Base-by-base conservation (phyloP, 2,888 invertebrate genomes). In the Harpalus rufipes region DNA sequence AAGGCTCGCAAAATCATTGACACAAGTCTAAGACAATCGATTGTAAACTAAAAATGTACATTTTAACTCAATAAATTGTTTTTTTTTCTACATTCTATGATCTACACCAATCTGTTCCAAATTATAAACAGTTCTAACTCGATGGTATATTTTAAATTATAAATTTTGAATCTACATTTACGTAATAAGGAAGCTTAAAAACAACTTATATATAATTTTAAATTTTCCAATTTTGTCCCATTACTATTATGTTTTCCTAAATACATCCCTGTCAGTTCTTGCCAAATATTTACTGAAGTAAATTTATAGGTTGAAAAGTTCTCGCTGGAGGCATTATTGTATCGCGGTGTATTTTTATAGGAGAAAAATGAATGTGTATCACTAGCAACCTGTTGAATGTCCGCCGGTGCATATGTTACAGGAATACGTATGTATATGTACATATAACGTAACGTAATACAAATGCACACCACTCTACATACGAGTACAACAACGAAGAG, bases 311-410 rank as follows among this genome's bases (percentile, higher is more conserved):
- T n/a, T 68, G 68, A 39, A 68, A 68, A 68, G 68, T 39, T 39
- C n/a, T 32, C 32, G 68, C 68, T 39, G 6, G 39, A 39, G 14
- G 39, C 65, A 41, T 44, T 81, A 81, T 81, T 81, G 81, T 81
- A 81, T 81, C 21, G 81, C 63, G 18, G 39, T 61, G 68, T 44
- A 81, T 81, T 81, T 81, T 81, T 81, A 81, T 81, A 65, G 81
- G 41, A 68, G 65, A 81, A 81, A 81, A 81, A 81, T 81, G 81
- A 81, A 81, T 81, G 81, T 81, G 81, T 81, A 81, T 81, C 81
- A 81, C 18, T 81, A 65, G 65, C 81, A 81, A 81, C 81, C 81
- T 81, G 81, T 81, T 81, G 81, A 81, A 81, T 81, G 81, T 51
- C 65, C 78, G 7, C 51, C 51, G 58, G 65, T 68, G 81, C 81